Evolutionary conservation across 2,113 vertebrate genomes (phyloP).

Genomic region (Chamaetylas fuelleborni): DNA sequence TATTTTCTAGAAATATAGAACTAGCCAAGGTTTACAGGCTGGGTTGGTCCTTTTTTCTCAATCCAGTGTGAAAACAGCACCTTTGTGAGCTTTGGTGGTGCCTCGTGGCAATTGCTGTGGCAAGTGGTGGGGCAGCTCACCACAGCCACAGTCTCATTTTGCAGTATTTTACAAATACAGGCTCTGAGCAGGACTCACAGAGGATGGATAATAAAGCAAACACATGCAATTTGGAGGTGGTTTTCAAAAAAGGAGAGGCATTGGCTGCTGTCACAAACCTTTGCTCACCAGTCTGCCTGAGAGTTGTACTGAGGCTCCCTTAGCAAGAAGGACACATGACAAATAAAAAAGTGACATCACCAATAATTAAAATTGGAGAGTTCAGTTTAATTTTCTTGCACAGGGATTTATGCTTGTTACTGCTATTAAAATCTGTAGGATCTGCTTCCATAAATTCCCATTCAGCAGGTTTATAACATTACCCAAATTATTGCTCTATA

Average conservation of each 20-base stretch:
- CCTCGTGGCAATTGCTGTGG: neutral
- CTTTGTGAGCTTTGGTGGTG: neutral
- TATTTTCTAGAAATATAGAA: neutral
- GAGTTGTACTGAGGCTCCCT: neutral
- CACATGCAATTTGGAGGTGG: fast-evolving
- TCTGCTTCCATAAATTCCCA: conserved; percentile 44
- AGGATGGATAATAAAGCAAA: neutral
- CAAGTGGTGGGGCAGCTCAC: neutral
- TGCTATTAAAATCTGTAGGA: conserved; percentile 34
- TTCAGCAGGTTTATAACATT: conserved; percentile 17
- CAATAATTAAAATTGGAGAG: neutral
- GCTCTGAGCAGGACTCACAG: neutral
- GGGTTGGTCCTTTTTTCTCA: neutral
- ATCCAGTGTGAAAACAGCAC: neutral
- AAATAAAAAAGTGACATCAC: neutral
- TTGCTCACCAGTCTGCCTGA: neutral
- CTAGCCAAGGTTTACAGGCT: neutral
- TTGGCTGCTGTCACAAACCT: neutral
- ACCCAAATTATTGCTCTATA: conserved; percentile 9
- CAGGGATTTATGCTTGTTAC: conserved; percentile 21
- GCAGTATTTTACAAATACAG: neutral
- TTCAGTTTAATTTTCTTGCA: neutral
- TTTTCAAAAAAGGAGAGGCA: neutral
- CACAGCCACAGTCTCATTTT: neutral
- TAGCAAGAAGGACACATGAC: neutral